Percentiles rank a stretch among this genome's conserved stretches.
phyloP scores from a whole-genome alignment of 2,113 vertebrate species.

The Pyxicephalus adspersus region DNA sequence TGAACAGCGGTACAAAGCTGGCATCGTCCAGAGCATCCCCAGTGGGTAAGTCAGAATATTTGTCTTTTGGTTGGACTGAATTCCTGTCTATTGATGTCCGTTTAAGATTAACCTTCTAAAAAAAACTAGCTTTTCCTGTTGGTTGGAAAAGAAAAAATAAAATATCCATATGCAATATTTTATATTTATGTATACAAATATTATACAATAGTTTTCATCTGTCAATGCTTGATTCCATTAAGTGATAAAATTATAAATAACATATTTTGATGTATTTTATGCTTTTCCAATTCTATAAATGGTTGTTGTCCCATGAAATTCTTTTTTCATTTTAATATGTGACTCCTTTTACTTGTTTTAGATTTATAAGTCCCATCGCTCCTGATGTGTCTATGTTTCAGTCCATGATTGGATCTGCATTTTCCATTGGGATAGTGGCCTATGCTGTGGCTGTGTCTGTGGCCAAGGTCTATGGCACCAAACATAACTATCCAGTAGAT shows the following conservation, averaged over 20 bases:
- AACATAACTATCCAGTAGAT: conserved; percentile 81
- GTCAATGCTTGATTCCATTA: too few species aligned
- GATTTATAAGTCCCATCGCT: conserved; percentile 75
- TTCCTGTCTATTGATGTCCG: not conserved
- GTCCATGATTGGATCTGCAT: conserved; percentile 76
- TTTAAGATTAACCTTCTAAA: too few species aligned
- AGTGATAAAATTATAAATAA: too few species aligned
- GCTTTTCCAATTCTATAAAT: too few species aligned
- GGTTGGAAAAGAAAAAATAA: not conserved
- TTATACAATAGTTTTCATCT: too few species aligned
- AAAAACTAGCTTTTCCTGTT: too few species aligned
- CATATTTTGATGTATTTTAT: too few species aligned
- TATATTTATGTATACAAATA: too few species aligned
- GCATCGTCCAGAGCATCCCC: conserved; percentile 82
- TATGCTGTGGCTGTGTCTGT: conserved; percentile 86
- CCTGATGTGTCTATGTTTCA: conserved; percentile 75
- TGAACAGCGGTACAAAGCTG: conserved; percentile 78
- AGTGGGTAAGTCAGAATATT: conserved; percentile 74
- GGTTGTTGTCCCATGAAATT: too few species aligned
- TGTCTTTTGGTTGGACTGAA: not conserved
- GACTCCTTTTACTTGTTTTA: conserved; percentile 53
- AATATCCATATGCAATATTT: not conserved
- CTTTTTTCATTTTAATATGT: too few species aligned
- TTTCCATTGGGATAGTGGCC: conserved; percentile 84
- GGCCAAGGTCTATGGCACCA: conserved; percentile 84